phyloP scores from a whole-genome alignment of 2,888 invertebrate species.

The Drosophila helvetica region DNA sequence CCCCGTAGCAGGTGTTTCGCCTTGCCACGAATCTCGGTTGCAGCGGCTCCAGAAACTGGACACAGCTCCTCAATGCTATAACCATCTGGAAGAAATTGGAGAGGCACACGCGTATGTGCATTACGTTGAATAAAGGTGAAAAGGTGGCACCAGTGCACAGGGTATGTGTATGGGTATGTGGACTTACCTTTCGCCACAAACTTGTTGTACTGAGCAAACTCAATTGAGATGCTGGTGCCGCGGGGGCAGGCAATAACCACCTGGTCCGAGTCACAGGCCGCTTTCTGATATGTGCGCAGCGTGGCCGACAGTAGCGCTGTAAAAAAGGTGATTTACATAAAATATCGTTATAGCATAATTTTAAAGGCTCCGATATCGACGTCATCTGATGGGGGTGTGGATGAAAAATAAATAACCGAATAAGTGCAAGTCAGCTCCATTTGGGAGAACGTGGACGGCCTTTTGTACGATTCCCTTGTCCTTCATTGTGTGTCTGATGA shows the following conservation, averaged over 20 bases:
- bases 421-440: conserved; percentile 16
- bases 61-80: conserved; percentile 83
- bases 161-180: too few species aligned
- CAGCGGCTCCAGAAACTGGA: conserved; percentile 59
- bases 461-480: not conserved
- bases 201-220: conserved; percentile 91
- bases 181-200: conserved; percentile 82
- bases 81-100: conserved; percentile 75
- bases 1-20: conserved; percentile 80
- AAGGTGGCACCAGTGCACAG: not conserved
- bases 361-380: not conserved
- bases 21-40: conserved; percentile 75
- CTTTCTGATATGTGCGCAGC: conserved; percentile 94
- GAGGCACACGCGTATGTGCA: not conserved
- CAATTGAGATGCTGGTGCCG: conserved; percentile 95
- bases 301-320: conserved; percentile 95
- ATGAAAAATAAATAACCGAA: not conserved
- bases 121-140: not conserved
- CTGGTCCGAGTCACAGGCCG: conserved; percentile 95
- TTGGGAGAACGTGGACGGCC: not conserved
- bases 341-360: not conserved
- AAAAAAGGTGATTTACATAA: not conserved
- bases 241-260: conserved; percentile 95
- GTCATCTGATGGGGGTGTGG: not conserved
- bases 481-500: not conserved